phyloP scores from a whole-genome alignment of 2,888 invertebrate species.

The Heliconius ethilla region DNA sequence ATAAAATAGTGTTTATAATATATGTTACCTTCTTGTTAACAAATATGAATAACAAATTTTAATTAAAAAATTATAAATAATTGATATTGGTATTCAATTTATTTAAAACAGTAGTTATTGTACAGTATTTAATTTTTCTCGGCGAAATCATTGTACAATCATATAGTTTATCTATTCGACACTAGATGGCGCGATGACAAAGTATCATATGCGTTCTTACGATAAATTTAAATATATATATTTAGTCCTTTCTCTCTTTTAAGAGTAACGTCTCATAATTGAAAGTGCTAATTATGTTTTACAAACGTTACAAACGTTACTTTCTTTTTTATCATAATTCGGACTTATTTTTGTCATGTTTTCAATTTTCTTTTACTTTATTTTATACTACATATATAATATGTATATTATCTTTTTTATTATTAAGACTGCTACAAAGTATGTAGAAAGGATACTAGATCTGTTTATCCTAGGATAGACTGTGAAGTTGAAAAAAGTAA shows the following conservation, averaged over 20 bases:
- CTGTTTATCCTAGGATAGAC: too few relatives aligned
- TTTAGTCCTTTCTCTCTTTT: neutral
- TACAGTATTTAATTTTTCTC: neutral
- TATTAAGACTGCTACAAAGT: too few relatives aligned
- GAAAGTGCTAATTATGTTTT: neutral
- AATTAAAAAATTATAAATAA: neutral
- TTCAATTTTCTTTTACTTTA: too few relatives aligned
- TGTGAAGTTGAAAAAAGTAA: too few relatives aligned
- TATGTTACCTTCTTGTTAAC: neutral
- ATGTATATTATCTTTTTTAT: too few relatives aligned
- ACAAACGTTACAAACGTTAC: neutral
- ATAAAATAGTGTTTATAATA: conserved; percentile 10
- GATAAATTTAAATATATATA: neutral
- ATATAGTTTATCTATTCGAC: conserved; percentile 56
- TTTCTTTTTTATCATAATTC: too few relatives aligned
- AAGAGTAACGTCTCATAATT: neutral
- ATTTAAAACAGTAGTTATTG: neutral
- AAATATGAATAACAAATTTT: neutral
- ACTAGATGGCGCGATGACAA: conserved; percentile 59
- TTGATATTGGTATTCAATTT: neutral
- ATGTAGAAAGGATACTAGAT: too few relatives aligned
- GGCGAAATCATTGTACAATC: neutral
- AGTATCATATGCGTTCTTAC: neutral
- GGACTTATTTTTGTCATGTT: too few relatives aligned
- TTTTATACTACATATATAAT: too few relatives aligned